Percentiles rank a stretch among this genome's conserved stretches.
These are phyloP conservation scores for Plutella xylostella DNA, from an alignment of 2,888 invertebrate genomes.

Conservation along the genomic window DNA sequence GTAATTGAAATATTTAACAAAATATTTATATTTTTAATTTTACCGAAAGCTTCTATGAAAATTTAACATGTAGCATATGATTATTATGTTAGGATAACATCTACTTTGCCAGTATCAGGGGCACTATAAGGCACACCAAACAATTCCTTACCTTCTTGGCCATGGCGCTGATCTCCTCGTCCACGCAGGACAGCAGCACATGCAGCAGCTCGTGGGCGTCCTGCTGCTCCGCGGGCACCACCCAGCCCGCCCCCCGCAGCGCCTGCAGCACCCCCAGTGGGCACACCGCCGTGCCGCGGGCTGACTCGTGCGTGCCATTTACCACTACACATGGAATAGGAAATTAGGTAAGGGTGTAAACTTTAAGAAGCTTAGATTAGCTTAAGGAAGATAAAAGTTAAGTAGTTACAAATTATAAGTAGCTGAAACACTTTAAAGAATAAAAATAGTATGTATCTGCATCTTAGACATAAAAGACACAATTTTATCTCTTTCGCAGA, in stretches of 20 bases:
- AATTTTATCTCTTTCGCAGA: too few species aligned
- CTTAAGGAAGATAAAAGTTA: too few species aligned
- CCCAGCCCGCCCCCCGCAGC: slow-evolving; percentile 83
- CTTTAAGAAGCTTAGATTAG: too few species aligned
- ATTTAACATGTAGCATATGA: too few species aligned
- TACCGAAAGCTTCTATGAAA: too few species aligned
- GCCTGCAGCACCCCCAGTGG: slow-evolving; percentile 77
- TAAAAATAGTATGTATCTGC: not conserved
- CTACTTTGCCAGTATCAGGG: too few species aligned
- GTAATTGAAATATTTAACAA: too few species aligned
- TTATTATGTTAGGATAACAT: too few species aligned
- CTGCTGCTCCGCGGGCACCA: slow-evolving; percentile 89
- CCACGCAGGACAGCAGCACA: slow-evolving; percentile 88
- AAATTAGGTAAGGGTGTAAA: too few species aligned
- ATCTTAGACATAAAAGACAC: not conserved
- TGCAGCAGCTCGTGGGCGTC: slow-evolving; percentile 95
- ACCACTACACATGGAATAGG: too few species aligned
- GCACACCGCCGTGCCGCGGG: slow-evolving; percentile 70
- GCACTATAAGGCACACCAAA: too few species aligned
- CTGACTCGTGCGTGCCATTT: slow-evolving; percentile 77
- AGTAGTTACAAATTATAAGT: not conserved
- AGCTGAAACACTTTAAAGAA: not conserved
- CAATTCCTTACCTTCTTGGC: slow-evolving; percentile 67
- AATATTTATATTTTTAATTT: too few species aligned
- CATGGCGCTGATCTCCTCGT: slow-evolving; percentile 81